These are phyloP conservation scores for Oxygymnocypris stewartii DNA, from an alignment of 2,113 vertebrate genomes.

Conservation along the genomic window DNA sequence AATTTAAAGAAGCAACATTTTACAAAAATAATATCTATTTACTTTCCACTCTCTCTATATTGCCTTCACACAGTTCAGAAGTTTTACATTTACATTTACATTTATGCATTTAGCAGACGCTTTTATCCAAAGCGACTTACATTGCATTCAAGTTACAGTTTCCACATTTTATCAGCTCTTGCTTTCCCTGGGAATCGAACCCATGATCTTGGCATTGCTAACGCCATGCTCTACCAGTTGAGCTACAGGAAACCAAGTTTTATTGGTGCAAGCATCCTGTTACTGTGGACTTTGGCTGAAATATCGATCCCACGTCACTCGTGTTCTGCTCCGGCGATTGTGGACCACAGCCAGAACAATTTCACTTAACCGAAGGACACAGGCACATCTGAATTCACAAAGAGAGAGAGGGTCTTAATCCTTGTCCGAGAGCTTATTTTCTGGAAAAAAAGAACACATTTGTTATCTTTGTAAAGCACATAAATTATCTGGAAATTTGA, in stretches of 20 bases:
- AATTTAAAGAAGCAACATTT: not conserved
- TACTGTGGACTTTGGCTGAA: not conserved
- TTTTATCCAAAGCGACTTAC: too few relatives aligned
- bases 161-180: too few relatives aligned
- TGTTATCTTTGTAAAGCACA: not conserved
- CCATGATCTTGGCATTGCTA: too few relatives aligned
- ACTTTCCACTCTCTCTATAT: not conserved
- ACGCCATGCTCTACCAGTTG: too few relatives aligned
- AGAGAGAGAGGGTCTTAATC: not conserved
- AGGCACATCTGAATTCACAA: conserved; percentile 10
- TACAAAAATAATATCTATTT: conserved; percentile 1
- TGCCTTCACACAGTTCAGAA: not conserved
- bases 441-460: not conserved
- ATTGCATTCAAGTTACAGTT: too few relatives aligned
- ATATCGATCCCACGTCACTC: not conserved
- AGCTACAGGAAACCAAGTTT: too few relatives aligned
- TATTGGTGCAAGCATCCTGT: not conserved
- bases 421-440: not conserved
- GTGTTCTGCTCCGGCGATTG: not conserved
- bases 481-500: not conserved
- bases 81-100: too few relatives aligned
- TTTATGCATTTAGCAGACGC: too few relatives aligned
- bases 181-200: too few relatives aligned
- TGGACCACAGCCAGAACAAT: not conserved
- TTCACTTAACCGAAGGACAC: not conserved